Conservation (phyloP, 2,113 vertebrate genomes). For the Lipophrys pholis region DNA sequence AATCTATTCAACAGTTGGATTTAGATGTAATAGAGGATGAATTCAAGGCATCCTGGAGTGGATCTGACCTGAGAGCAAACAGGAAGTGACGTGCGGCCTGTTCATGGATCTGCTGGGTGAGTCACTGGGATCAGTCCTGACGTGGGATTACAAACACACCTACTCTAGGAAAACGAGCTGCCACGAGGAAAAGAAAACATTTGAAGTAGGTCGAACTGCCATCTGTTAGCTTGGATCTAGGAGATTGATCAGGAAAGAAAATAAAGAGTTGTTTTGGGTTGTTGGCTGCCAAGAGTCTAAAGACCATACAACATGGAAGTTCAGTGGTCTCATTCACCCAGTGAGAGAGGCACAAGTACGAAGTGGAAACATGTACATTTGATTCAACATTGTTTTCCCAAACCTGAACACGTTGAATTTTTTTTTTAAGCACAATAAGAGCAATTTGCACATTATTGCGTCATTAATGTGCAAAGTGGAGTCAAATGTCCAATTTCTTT, state of each 20-base stretch:
- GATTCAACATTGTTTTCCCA: too few species aligned
- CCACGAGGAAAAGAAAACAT: constrained; percentile 14
- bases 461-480: too few species aligned
- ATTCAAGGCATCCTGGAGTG: not conserved
- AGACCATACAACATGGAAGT: not conserved
- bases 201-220: not conserved
- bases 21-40: too few species aligned
- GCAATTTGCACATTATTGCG: too few species aligned
- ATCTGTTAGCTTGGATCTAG: not conserved
- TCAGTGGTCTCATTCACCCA: too few species aligned
- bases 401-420: too few species aligned
- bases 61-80: constrained; percentile 23
- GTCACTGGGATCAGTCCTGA: constrained; percentile 10
- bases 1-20: too few species aligned
- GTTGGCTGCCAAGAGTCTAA: not conserved
- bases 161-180: not conserved
- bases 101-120: constrained; percentile 21
- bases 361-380: too few species aligned
- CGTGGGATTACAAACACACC: constrained; percentile 26
- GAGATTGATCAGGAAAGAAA: constrained; percentile 4
- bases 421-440: too few species aligned
- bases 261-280: not conserved
- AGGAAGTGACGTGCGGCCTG: constrained; percentile 21
- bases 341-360: too few species aligned
- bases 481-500: too few species aligned